Percentiles rank a stretch among this genome's conserved stretches.
Conservation (phyloP, 2,888 invertebrate species). For the Eristalinus sepulchralis region DNA sequence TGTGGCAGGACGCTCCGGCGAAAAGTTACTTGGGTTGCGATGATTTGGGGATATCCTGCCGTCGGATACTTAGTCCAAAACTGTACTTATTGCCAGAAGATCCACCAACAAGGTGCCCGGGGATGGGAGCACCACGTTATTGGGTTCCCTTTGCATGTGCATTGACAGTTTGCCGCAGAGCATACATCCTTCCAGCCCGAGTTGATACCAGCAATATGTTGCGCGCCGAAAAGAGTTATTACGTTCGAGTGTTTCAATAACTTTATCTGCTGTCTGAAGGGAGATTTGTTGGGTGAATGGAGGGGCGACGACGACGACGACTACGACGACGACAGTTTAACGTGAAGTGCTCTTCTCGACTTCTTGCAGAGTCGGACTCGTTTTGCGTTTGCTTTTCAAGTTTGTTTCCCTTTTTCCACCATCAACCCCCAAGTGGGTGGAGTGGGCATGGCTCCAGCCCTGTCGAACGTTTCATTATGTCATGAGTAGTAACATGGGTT, state of each 20-base stretch:
- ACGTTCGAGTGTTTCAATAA: slow-evolving; percentile 60
- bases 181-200: slow-evolving; percentile 15
- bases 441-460: not conserved
- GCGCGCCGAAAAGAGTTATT: slow-evolving; percentile 58
- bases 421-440: not conserved
- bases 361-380: slow-evolving; percentile 37
- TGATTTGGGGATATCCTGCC: slow-evolving; percentile 36
- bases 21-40: slow-evolving; percentile 31
- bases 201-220: slow-evolving; percentile 53
- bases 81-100: slow-evolving; percentile 32
- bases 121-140: not conserved
- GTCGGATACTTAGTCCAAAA: slow-evolving; percentile 19
- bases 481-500: slow-evolving; percentile 49
- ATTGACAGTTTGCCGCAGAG: slow-evolving; percentile 48
- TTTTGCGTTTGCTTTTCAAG: slow-evolving; percentile 2
- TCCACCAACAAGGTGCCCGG: not conserved
- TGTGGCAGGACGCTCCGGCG: not conserved
- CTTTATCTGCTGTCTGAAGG: slow-evolving; percentile 39
- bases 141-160: slow-evolving; percentile 40
- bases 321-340: slow-evolving; percentile 7
- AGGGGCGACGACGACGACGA: not conserved
- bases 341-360: not conserved
- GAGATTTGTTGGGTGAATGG: slow-evolving; percentile 15
- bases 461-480: slow-evolving; percentile 45
- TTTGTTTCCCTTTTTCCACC: slow-evolving; percentile 4